phyloP scores from a whole-genome alignment of 1,140 invertebrate species.

The Globodera ellingtonae region DNA sequence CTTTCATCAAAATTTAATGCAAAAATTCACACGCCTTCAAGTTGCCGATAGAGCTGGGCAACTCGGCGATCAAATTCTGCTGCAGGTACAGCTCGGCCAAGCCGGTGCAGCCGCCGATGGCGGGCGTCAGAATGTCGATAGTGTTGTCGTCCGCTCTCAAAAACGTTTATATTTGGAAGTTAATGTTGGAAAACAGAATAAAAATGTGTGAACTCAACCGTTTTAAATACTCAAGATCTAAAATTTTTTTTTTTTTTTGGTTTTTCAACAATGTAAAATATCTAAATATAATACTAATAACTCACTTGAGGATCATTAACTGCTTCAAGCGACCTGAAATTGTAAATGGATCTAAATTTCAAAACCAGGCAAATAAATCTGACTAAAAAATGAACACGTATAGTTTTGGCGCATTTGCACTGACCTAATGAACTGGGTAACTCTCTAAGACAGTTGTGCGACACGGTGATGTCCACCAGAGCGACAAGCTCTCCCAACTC shows the following conservation, averaged over 20 bases:
- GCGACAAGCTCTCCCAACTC: conserved; percentile 87
- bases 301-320: conserved; percentile 84
- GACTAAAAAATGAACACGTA: too few species aligned
- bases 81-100: conserved; percentile 95
- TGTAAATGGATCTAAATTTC: neutral
- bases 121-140: conserved; percentile 81
- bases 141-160: conserved; percentile 87
- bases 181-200: too few species aligned
- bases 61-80: conserved; percentile 91
- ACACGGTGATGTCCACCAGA: conserved; percentile 91
- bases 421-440: conserved; percentile 83
- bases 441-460: conserved; percentile 89
- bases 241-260: too few species aligned
- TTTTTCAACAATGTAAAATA: neutral
- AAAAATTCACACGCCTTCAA: conserved; percentile 69
- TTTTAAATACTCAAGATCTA: too few species aligned
- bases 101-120: conserved; percentile 89
- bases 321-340: conserved; percentile 78
- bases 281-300: neutral
- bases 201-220: too few species aligned
- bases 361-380: neutral
- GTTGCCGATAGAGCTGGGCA: conserved; percentile 88
- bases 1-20: too few species aligned
- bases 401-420: conserved; percentile 14
- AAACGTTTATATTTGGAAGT: too few species aligned